Conservation (phyloP, 2,797 vertebrate species). For the Melanogrammus aeglefinus region DNA sequence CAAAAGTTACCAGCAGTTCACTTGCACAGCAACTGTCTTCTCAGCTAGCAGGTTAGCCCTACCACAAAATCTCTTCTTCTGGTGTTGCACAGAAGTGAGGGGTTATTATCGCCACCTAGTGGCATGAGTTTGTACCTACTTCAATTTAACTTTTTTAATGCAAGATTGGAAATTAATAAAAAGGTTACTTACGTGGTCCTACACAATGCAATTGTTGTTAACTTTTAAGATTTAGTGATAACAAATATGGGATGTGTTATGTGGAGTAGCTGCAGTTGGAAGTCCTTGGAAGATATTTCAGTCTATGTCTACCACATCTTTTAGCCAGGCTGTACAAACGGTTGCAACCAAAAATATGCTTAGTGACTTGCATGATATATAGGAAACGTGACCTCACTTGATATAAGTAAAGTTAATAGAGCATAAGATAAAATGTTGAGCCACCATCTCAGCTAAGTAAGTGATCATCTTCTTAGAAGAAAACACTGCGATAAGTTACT, state of each 20-base stretch:
- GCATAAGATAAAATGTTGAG: neutral
- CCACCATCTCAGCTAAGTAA: too few relatives aligned
- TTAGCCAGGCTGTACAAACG: too few relatives aligned
- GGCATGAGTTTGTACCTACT: neutral
- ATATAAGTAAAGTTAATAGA: neutral
- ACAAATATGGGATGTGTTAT: too few relatives aligned
- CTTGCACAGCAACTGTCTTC: neutral
- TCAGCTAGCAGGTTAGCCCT: neutral
- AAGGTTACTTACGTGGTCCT: too few relatives aligned
- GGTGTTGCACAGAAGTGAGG: neutral
- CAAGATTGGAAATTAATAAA: neutral
- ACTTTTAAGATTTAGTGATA: neutral
- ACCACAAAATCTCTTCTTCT: neutral
- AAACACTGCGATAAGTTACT: too few relatives aligned
- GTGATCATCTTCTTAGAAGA: too few relatives aligned
- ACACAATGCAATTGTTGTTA: neutral
- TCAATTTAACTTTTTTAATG: neutral
- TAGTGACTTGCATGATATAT: neutral
- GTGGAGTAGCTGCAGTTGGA: too few relatives aligned
- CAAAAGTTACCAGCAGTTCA: neutral
- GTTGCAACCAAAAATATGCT: too few relatives aligned
- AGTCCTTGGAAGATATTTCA: too few relatives aligned
- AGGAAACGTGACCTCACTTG: neutral
- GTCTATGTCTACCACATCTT: too few relatives aligned
- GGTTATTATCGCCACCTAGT: neutral